Evolutionary conservation across 1,140 invertebrate genomes (phyloP).

Genomic region (Tenebrio molitor): DNA sequence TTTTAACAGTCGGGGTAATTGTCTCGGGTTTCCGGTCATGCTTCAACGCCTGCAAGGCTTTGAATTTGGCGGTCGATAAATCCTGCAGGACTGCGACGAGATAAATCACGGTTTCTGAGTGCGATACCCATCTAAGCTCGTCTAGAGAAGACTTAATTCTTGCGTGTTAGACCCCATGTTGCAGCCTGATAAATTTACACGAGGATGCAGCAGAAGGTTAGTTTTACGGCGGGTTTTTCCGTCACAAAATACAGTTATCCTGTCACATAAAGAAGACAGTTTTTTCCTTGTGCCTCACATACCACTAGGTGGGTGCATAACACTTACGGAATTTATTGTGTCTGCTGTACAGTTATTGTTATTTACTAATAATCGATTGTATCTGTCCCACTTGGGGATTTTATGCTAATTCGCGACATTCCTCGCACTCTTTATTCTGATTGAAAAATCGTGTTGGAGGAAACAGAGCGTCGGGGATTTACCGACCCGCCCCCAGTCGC

Average conservation of each 20-base stretch:
- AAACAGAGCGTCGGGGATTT: neutral
- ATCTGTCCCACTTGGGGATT: slow-evolving; percentile 23
- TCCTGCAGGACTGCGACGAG: neutral
- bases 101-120: neutral
- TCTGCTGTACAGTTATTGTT: slow-evolving; percentile 30
- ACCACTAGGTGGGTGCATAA: slow-evolving; percentile 31
- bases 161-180: slow-evolving; percentile 19
- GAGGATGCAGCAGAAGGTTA: slow-evolving; percentile 26
- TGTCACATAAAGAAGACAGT: slow-evolving; percentile 21
- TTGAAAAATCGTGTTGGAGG: slow-evolving; percentile 8
- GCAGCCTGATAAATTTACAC: slow-evolving; percentile 22
- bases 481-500: neutral
- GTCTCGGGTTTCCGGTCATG: neutral
- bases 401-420: slow-evolving; percentile 33
- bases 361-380: slow-evolving; percentile 33
- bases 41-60: neutral
- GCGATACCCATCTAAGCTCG: slow-evolving; percentile 6
- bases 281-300: slow-evolving; percentile 8
- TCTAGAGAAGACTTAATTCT: slow-evolving; percentile 19
- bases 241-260: slow-evolving; percentile 25
- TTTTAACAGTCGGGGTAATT: slow-evolving; percentile 24
- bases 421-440: neutral
- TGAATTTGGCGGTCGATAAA: neutral
- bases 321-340: slow-evolving; percentile 37
- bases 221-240: slow-evolving; percentile 31